Evolutionary conservation across 2,888 invertebrate species (phyloP), one percentile per base, ranked within the genome.

Genomic region (Nemoura dubitans): DNA sequence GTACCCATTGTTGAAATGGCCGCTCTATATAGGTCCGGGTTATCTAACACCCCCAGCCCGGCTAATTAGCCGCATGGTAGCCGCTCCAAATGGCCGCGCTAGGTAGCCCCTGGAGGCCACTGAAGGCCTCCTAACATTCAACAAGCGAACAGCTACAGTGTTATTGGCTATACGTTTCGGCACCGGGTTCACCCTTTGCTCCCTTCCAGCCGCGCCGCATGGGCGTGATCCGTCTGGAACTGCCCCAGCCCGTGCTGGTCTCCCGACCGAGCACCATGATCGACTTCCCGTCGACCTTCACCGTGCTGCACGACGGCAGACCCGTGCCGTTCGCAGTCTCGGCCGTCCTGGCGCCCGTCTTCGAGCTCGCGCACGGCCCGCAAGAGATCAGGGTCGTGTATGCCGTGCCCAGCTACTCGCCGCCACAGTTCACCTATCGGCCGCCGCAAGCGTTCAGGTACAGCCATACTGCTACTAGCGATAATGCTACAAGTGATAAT

Each of bases 281-380:
- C 43, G 89, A 92, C 21, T 92, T 92, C 89, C 92, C 92, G 0
- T 89, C 91, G 0, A 90, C 91, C 87, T 90, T 92, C 77, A 90
- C 90, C 82, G 91, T 92, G 81, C 86, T 91, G 5, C 91, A 92
- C 88, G 91, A 90, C 27, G 91, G 91, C 2, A 90, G 91, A 81
- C 90, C 90, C 86, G 91, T 92, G 88, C 91, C 92, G 0, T 90
- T 92, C 42, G 90, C 89, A 43, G 91, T 92, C 43, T 92, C 92
- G 1, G 92, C 92, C 26, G 91, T 92, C 21, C 90, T 92, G 10
- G 92, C 92, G 7, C 92, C 92, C 7, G 90, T 92, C 10, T 86
- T 83, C 0, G 87, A 89, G 25, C 90, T 90, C 7, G 86, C 86
- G n/a, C 59, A 76, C 59, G 87, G 86, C 2, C 92, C 92, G 6